Conservation (phyloP, 2,797 vertebrate genomes). For the Poliocrania exsul region DNA sequence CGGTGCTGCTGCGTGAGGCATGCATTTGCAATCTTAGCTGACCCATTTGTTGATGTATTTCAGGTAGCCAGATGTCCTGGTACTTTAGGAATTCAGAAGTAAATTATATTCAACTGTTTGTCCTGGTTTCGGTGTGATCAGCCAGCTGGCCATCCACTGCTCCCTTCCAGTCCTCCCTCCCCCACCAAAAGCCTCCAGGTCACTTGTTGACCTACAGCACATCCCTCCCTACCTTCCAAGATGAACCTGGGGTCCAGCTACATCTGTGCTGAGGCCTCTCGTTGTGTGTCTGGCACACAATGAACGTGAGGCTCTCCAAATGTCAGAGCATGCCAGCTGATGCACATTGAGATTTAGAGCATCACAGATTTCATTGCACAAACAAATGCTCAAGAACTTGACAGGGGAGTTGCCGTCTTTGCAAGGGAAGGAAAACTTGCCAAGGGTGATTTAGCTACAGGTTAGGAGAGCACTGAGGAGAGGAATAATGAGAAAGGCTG, state of each 20-base stretch:
- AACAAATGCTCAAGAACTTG: conserved; percentile 62
- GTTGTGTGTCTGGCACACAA: conserved; percentile 59
- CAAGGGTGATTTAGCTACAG: conserved; percentile 59
- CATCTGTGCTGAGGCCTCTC: conserved; percentile 68
- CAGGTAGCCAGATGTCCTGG: conserved; percentile 65
- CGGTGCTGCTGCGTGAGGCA: neutral
- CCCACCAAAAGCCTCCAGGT: conserved; percentile 42
- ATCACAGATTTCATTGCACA: conserved; percentile 66
- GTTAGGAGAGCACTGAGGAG: conserved; percentile 32
- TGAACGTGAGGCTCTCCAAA: conserved; percentile 42
- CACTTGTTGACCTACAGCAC: conserved; percentile 43
- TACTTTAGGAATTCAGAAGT: conserved; percentile 62
- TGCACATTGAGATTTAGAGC: conserved; percentile 68
- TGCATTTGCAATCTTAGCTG: conserved; percentile 5
- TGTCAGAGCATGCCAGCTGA: conserved; percentile 69
- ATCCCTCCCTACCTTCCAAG: conserved; percentile 49
- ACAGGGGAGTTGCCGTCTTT: conserved; percentile 47
- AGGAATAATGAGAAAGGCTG: neutral
- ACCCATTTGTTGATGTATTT: conserved; percentile 58
- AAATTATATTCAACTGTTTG: conserved; percentile 60
- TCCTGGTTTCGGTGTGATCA: neutral
- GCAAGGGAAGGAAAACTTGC: conserved; percentile 36
- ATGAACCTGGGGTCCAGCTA: conserved; percentile 65
- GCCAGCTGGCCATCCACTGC: conserved; percentile 51
- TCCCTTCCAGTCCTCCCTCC: conserved; percentile 32